These are phyloP conservation scores for Grus americana DNA, from an alignment of 2,113 vertebrate species.

Conservation along the genomic window DNA sequence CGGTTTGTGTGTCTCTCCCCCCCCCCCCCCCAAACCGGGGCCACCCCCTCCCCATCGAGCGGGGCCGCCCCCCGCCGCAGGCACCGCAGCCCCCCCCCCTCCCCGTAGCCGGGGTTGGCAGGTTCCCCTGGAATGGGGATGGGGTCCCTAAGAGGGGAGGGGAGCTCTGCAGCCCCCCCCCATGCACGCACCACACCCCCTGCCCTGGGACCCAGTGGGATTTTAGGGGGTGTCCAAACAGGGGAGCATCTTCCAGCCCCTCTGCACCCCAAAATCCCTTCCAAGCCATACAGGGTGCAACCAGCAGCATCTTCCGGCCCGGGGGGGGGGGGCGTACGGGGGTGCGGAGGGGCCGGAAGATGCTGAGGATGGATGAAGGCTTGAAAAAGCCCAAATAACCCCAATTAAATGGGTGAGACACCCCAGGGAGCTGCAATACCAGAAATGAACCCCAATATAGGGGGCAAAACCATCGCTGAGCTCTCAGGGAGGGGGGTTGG, in stretches of 20 bases:
- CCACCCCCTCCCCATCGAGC: background rate
- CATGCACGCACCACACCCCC: background rate
- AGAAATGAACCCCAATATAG: background rate
- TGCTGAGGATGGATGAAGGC: background rate
- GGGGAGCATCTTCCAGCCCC: background rate
- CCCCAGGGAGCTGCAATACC: background rate
- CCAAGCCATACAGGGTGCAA: accelerated
- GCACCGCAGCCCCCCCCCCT: background rate
- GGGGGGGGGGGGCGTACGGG: accelerated
- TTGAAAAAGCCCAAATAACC: background rate
- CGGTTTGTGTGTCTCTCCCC: background rate
- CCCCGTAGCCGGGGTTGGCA: too few relatives aligned
- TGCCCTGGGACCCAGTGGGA: background rate
- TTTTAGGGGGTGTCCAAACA: background rate
- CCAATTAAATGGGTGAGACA: accelerated
- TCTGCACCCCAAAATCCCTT: background rate
- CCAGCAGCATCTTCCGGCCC: background rate
- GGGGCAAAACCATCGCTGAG: background rate
- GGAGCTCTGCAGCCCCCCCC: background rate
- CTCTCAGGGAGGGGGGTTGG: accelerated
- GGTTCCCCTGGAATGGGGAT: too few relatives aligned
- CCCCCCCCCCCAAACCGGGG: background rate
- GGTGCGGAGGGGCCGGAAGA: background rate
- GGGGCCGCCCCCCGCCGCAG: background rate
- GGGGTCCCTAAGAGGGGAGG: too few relatives aligned